Base-by-base conservation (phyloP, 2,888 invertebrate species). In the Cryptophagus acutangulus region DNA sequence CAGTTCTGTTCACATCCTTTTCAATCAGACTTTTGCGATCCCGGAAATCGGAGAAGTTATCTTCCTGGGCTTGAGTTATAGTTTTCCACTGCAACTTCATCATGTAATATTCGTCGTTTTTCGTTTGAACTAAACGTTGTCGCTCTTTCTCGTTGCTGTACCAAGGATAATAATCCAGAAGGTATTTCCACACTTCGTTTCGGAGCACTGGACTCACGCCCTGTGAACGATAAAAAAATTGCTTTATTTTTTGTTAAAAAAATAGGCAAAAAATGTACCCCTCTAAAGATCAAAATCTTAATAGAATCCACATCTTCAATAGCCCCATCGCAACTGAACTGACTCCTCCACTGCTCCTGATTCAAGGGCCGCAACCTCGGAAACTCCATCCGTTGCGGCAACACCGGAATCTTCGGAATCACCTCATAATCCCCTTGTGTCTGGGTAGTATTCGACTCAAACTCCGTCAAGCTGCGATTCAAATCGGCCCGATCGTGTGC, bases 81-180 rank as follows among this genome's bases (percentile, higher is more conserved):
- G 88, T 85, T 49, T 85, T 79, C 99, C 99, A 99, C 65, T 99
- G 97, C 13, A 88, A 74, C 66, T 97, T 99, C 94, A 99, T 95
- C 33, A 80, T 79, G 67, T 84, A 91, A 69, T 97, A 97, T 63
- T 93, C 91, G 47, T 87, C 82, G 44, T 81, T 81, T 67, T 84
- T 87, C 51, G 78, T 74, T 59, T 82, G 82, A 20, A 83, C 77
- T 20, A 85, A 68, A 45, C 76, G 76, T 48, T 78, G 76, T 40
- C 92, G 75, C 56, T 90, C 82, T 8, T 75, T 66, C 36, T 78
- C 75, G 0, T 87, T 87, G 53, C 86, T 84, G 44, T 82, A 74
- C 92, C 93, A 95, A 0, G 84, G 82, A 61, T 85, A 84, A 63
- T 89, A 94, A 53, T 87, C 87, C 0, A 99, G 74, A 2, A 99